Conservation (phyloP, 2,888 invertebrate species). For the Drosophila leonis region DNA sequence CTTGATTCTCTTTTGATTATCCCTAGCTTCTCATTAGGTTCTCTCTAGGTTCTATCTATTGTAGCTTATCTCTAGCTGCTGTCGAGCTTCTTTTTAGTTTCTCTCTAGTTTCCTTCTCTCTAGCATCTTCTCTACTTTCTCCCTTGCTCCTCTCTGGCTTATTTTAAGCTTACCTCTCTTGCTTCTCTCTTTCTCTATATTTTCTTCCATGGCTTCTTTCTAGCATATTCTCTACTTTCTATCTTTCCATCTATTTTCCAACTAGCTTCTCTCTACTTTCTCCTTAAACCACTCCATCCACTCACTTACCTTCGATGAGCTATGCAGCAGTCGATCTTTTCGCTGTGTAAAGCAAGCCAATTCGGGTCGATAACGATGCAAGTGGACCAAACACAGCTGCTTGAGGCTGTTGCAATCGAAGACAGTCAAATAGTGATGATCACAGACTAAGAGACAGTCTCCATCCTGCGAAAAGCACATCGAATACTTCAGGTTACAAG, state of each 20-base stretch:
- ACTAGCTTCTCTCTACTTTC: neutral
- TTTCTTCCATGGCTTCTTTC: neutral
- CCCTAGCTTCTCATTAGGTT: too few species aligned
- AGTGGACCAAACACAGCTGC: slow-evolving; percentile 25
- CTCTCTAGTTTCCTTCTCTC: neutral
- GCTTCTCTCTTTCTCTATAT: neutral
- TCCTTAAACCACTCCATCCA: neutral
- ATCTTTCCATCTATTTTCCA: neutral
- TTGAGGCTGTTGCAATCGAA: slow-evolving; percentile 26
- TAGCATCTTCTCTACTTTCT: neutral
- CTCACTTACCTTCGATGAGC: slow-evolving; percentile 45
- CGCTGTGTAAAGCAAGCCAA: slow-evolving; percentile 44
- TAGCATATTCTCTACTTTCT: neutral
- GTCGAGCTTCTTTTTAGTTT: neutral
- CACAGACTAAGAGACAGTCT: slow-evolving; percentile 35
- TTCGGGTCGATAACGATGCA: slow-evolving; percentile 47
- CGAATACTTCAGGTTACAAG: slow-evolving; percentile 22
- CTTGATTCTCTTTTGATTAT: neutral
- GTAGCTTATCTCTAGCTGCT: neutral
- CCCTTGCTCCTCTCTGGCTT: too few species aligned
- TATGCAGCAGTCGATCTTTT: slow-evolving; percentile 42
- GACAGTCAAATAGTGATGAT: slow-evolving; percentile 39
- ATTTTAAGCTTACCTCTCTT: neutral
- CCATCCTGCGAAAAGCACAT: slow-evolving; percentile 52
- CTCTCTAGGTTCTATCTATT: neutral